Evolutionary conservation across 1,140 invertebrate genomes (phyloP).

Genomic region (Bombus polaris): DNA sequence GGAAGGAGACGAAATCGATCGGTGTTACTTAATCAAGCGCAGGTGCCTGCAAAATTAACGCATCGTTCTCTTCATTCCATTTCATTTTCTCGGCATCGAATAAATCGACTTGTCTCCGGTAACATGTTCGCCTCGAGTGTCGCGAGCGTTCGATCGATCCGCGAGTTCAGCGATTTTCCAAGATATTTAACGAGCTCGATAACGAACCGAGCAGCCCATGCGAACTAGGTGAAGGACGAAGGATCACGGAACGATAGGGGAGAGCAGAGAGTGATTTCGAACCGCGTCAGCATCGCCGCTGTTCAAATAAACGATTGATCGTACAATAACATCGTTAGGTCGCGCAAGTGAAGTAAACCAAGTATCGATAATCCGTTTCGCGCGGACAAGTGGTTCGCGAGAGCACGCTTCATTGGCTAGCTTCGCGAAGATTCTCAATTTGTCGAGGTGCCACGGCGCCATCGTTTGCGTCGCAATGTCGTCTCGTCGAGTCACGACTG

Average conservation of each 20-base stretch:
- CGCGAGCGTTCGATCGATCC: slow-evolving; percentile 32
- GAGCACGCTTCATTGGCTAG: slow-evolving; percentile 51
- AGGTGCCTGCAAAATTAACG: not conserved
- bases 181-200: slow-evolving; percentile 34
- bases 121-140: not conserved
- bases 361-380: slow-evolving; percentile 62
- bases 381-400: slow-evolving; percentile 47
- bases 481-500: not conserved
- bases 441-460: not conserved
- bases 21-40: not conserved
- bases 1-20: not conserved
- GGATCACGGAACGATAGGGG: not conserved
- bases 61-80: not conserved
- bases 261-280: slow-evolving; percentile 16
- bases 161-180: slow-evolving; percentile 16
- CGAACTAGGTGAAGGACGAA: slow-evolving; percentile 23
- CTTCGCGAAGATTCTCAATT: not conserved
- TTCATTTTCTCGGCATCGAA: not conserved
- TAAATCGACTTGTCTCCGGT: not conserved
- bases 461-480: not conserved
- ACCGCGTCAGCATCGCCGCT: slow-evolving; percentile 23
- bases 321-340: slow-evolving; percentile 66
- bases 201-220: not conserved
- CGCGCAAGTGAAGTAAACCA: slow-evolving; percentile 54
- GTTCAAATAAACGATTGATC: slow-evolving; percentile 58